Evolutionary conservation across 2,113 vertebrate genomes (phyloP).

Genomic region (Cairina moschata): DNA sequence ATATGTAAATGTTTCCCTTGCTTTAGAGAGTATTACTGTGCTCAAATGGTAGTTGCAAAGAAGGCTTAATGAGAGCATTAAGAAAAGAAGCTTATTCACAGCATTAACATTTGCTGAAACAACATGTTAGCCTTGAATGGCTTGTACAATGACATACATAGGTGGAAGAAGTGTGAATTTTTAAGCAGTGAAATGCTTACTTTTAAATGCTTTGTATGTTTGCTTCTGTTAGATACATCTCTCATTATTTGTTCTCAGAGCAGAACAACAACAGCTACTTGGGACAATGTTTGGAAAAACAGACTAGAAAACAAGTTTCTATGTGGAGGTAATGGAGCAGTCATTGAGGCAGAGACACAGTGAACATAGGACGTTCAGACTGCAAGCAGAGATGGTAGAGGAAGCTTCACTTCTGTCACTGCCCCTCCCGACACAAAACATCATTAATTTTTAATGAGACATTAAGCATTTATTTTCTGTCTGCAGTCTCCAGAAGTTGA

Average conservation of each 20-base stretch:
- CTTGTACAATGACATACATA: neutral
- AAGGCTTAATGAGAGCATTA: neutral
- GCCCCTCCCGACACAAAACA: neutral
- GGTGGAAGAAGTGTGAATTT: neutral
- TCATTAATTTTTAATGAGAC: neutral
- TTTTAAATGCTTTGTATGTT: neutral
- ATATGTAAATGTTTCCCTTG: neutral
- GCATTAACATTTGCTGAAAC: neutral
- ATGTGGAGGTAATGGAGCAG: neutral
- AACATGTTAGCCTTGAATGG: neutral
- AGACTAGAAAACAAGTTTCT: neutral
- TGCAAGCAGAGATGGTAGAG: neutral
- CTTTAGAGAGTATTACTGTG: neutral
- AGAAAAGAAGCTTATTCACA: neutral
- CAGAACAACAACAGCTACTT: neutral
- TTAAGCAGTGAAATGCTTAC: neutral
- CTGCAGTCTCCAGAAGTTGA: neutral
- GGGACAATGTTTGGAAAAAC: neutral
- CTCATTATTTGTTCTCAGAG: neutral
- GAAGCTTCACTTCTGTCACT: neutral
- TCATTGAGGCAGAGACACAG: neutral
- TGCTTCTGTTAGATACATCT: neutral
- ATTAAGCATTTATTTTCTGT: neutral
- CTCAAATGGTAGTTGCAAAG: neutral
- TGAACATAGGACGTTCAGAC: rapidly evolving